phyloP scores from a whole-genome alignment of 2,888 invertebrate genomes.

The Theretra japonica region DNA sequence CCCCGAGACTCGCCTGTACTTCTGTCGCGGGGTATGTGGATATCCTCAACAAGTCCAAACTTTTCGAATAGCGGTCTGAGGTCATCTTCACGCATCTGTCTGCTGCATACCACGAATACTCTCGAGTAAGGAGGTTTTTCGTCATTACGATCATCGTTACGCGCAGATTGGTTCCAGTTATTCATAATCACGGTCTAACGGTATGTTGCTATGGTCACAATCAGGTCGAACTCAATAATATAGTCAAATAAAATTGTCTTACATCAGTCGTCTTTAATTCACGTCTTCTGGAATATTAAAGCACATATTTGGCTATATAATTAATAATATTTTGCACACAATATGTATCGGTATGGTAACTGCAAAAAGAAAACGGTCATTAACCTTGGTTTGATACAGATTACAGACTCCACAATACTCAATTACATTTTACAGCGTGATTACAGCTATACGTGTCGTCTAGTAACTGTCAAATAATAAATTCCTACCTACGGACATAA shows the following conservation, averaged over 20 bases:
- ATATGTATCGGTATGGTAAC: neutral
- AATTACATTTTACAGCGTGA: no score
- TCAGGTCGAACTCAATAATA: constrained; percentile 27
- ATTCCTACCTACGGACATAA: no score
- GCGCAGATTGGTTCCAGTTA: constrained; percentile 29
- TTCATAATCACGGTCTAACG: constrained; percentile 29
- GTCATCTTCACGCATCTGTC: constrained; percentile 88
- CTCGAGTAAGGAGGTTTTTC: constrained; percentile 94
- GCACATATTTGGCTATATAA: neutral
- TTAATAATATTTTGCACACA: constrained; percentile 13
- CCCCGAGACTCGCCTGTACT: constrained; percentile 94
- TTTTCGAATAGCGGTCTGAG: constrained; percentile 90
- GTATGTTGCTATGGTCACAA: constrained; percentile 29
- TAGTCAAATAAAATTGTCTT: constrained; percentile 15
- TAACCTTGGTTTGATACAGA: constrained; percentile 2
- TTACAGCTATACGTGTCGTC: neutral
- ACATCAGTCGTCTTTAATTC: neutral
- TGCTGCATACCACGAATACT: constrained; percentile 94
- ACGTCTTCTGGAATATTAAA: neutral
- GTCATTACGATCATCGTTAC: constrained; percentile 54
- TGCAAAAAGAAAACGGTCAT: constrained; percentile 11
- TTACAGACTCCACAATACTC: neutral
- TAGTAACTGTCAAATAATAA: no score
- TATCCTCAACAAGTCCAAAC: constrained; percentile 93
- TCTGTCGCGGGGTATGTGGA: constrained; percentile 95